Percentiles rank a stretch among this genome's conserved stretches.
These are phyloP conservation scores for Torymus auratus DNA, from an alignment of 2,888 invertebrate species.

Conservation along the genomic window DNA sequence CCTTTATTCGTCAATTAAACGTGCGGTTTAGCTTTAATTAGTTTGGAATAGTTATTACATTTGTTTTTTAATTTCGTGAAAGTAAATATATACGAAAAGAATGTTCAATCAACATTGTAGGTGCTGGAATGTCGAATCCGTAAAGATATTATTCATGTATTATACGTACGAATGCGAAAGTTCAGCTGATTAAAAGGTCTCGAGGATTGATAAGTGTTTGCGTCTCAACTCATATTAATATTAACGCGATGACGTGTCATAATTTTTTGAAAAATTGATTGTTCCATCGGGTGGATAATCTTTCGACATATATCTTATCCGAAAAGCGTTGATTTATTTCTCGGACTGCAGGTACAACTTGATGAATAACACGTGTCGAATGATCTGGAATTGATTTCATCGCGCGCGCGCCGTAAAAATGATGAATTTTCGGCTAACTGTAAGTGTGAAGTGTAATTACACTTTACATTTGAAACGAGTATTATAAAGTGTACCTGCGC, in stretches of 20 bases:
- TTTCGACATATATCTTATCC: conserved; percentile 37
- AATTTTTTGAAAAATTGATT: conserved; percentile 44
- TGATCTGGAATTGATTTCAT: conserved; percentile 43
- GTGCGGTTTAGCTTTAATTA: too few relatives aligned
- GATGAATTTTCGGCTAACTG: conserved; percentile 24
- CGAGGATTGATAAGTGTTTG: conserved; percentile 24
- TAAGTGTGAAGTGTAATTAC: conserved; percentile 17
- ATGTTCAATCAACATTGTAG: too few relatives aligned
- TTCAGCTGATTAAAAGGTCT: conserved; percentile 29
- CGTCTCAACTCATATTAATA: conserved; percentile 34
- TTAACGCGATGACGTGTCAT: conserved; percentile 28
- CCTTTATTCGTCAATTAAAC: too few relatives aligned
- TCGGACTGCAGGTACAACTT: conserved; percentile 4
- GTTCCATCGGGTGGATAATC: conserved; percentile 22
- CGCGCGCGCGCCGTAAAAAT: conserved; percentile 30
- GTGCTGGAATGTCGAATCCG: too few relatives aligned
- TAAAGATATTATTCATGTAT: not conserved
- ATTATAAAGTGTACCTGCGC: not conserved
- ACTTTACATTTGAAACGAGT: conserved; percentile 12
- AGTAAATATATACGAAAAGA: too few relatives aligned
- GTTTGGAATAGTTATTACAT: too few relatives aligned
- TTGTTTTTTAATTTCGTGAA: too few relatives aligned
- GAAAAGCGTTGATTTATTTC: conserved; percentile 45
- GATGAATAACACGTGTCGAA: conserved; percentile 41
- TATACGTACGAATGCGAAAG: conserved; percentile 4